These are phyloP conservation scores for Megalurothrips usitatus DNA, from an alignment of 2,888 invertebrate genomes.

Conservation along the genomic window DNA sequence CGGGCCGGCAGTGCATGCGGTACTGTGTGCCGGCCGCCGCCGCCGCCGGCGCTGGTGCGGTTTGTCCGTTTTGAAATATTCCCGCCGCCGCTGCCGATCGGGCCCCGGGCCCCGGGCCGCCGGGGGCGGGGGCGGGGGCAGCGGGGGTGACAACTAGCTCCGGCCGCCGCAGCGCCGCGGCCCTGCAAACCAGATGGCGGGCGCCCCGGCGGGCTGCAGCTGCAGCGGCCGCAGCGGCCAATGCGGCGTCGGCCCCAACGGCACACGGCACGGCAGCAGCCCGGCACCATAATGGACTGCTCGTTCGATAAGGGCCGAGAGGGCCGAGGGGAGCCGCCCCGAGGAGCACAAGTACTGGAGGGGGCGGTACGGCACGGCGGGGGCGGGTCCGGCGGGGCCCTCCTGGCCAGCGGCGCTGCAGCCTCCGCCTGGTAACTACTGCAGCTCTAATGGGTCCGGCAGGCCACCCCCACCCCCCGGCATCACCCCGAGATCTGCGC, in stretches of 20 bases:
- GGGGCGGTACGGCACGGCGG: neutral
- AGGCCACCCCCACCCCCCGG: too few relatives aligned
- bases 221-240: neutral
- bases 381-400: neutral
- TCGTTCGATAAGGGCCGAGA: constrained; percentile 3
- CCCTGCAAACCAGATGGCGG: too few relatives aligned
- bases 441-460: constrained; percentile 7
- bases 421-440: neutral
- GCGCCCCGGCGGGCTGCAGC: neutral
- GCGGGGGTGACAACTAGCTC: neutral
- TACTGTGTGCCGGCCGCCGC: too few relatives aligned
- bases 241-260: neutral
- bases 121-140: too few relatives aligned
- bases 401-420: neutral
- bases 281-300: constrained; percentile 4
- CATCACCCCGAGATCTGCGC: neutral
- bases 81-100: too few relatives aligned
- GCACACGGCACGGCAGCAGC: neutral
- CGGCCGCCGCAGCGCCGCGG: neutral
- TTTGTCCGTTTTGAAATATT: too few relatives aligned
- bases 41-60: too few relatives aligned
- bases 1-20: too few relatives aligned
- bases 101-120: too few relatives aligned
- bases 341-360: neutral
- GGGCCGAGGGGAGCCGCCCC: neutral